Evolutionary conservation across 1,140 invertebrate species (phyloP).

Genomic region (Lerema accius): DNA sequence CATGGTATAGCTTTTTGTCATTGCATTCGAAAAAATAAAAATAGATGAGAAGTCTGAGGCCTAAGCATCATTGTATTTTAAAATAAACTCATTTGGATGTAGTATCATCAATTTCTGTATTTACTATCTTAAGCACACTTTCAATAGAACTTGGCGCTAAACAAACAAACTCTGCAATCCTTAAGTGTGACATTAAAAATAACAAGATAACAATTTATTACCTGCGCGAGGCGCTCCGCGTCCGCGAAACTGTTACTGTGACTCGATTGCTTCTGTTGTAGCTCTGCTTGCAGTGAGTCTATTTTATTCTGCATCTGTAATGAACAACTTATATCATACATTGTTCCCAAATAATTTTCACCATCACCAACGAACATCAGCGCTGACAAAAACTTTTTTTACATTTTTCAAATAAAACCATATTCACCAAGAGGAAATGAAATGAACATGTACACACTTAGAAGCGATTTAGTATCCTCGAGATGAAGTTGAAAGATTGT

Average conservation of each 20-base stretch:
- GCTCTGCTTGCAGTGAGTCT: conserved; percentile 56
- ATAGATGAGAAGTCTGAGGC: no score
- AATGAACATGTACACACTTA: not conserved
- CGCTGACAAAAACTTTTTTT: conserved; percentile 1
- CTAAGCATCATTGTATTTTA: no score
- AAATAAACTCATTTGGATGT: no score
- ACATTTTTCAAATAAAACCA: not conserved
- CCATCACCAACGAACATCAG: conserved; percentile 14
- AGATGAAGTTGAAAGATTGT: no score
- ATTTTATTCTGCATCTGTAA: conserved; percentile 74
- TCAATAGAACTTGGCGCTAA: no score
- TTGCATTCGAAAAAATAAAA: no score
- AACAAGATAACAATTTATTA: no score
- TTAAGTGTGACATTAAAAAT: no score
- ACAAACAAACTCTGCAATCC: no score
- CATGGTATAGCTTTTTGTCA: no score
- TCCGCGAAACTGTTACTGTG: conserved; percentile 69
- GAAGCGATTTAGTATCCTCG: no score
- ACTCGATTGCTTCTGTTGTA: conserved; percentile 52
- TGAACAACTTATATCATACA: not conserved
- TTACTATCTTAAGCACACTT: not conserved
- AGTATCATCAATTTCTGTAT: no score
- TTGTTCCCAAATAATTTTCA: not conserved
- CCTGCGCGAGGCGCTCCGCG: conserved; percentile 65
- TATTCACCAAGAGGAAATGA: conserved; percentile 16